These are phyloP conservation scores for Zoroaster sp. DNA, from an alignment of 53 echinoderm and acorn worm genomes.

Conservation along the genomic window DNA sequence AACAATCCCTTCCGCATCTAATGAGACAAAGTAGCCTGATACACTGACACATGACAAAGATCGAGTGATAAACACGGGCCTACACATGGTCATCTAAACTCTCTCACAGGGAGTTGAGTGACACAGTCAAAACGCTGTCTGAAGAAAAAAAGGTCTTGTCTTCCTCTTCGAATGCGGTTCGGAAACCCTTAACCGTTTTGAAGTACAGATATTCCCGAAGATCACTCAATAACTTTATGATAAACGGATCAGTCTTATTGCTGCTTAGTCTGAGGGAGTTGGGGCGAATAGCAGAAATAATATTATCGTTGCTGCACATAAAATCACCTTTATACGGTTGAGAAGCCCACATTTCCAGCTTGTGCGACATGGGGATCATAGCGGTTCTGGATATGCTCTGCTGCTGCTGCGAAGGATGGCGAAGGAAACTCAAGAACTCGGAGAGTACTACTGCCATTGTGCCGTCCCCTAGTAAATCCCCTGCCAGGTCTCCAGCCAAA, in stretches of 20 bases:
- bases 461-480: slow-evolving; percentile 46
- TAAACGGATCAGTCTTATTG: slow-evolving; percentile 14
- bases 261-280: slow-evolving; percentile 1
- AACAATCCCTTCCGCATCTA: not conserved
- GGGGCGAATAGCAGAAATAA: not conserved
- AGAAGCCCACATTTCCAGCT: not conserved
- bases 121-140: slow-evolving; percentile 10
- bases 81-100: not conserved
- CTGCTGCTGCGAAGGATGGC: slow-evolving; percentile 76
- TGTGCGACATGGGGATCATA: slow-evolving; percentile 21
- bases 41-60: not conserved
- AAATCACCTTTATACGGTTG: not conserved
- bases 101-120: slow-evolving; percentile 13
- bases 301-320: not conserved
- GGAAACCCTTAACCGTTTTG: slow-evolving; percentile 8
- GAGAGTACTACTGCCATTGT: slow-evolving; percentile 76
- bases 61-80: not conserved
- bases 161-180: not conserved
- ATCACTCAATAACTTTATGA: slow-evolving; percentile 8
- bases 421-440: slow-evolving; percentile 65
- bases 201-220: not conserved
- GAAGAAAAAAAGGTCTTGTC: not conserved
- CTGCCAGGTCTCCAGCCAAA: slow-evolving; percentile 27
- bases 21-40: not conserved
- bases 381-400: slow-evolving; percentile 63